A percentile compares a stretch with the other conserved stretches of the same genome.
Evolutionary conservation across 2,888 invertebrate genomes (phyloP).

Genomic region (Stegophylla sp.): DNA sequence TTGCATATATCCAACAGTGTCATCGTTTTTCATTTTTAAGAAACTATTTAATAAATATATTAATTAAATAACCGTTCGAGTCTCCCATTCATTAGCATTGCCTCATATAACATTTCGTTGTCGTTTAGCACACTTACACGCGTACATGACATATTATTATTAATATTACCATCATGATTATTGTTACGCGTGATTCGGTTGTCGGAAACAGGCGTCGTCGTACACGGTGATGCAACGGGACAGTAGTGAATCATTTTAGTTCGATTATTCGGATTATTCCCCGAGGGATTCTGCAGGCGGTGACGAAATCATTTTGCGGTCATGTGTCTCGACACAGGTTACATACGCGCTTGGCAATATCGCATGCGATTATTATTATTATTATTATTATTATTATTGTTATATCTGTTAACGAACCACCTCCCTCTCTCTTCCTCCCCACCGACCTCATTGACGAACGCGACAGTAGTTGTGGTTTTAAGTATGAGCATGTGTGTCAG

Average conservation of each 20-base stretch:
- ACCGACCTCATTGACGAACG: not conserved
- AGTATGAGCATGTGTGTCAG: no score
- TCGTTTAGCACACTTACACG: no score
- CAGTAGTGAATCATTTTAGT: constrained; percentile 13
- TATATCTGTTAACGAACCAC: not conserved
- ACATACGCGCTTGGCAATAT: not conserved
- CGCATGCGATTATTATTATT: constrained; percentile 1
- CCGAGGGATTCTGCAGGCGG: not conserved
- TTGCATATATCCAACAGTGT: no score
- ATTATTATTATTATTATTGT: not conserved
- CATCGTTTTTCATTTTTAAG: no score
- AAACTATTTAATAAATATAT: no score
- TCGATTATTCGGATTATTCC: constrained; percentile 26
- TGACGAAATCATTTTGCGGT: constrained; percentile 27
- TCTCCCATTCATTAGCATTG: no score
- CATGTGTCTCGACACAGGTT: not conserved
- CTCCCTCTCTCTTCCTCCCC: not conserved
- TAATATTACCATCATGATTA: not conserved
- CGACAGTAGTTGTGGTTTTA: not conserved
- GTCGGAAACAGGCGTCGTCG: constrained; percentile 22
- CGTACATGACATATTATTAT: not conserved
- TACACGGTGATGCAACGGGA: no score
- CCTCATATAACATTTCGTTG: no score
- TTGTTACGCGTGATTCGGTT: not conserved
- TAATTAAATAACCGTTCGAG: no score